Conservation (phyloP, 2,888 invertebrate species). For the Pilophorus perplexus region DNA sequence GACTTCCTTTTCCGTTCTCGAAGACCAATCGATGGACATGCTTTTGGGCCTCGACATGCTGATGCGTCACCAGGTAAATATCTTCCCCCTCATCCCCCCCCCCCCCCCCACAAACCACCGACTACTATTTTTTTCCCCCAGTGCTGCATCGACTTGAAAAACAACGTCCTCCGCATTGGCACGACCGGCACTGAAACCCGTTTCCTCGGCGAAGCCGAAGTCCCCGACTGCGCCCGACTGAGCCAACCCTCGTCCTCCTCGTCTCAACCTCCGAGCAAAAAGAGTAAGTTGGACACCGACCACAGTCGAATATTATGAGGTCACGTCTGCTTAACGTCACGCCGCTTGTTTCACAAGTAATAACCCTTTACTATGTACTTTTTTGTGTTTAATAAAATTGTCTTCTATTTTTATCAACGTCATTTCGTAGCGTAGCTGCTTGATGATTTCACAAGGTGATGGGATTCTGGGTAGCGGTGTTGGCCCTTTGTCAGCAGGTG, state of each 20-base stretch:
- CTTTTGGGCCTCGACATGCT: conserved; percentile 95
- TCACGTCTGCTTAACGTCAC: conserved; percentile 12
- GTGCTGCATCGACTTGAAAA: conserved; percentile 89
- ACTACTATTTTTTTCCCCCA: conserved; percentile 51
- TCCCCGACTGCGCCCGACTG: conserved; percentile 81
- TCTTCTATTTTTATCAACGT: background rate
- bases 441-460: too few relatives aligned
- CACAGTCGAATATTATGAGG: conserved; percentile 25
- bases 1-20: conserved; percentile 93
- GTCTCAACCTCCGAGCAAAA: conserved; percentile 27
- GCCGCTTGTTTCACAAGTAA: too few relatives aligned
- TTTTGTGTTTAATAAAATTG: background rate
- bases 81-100: background rate
- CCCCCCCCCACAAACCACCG: background rate
- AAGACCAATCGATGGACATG: conserved; percentile 98
- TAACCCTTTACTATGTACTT: too few relatives aligned
- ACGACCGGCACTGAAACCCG: conserved; percentile 89
- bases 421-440: background rate
- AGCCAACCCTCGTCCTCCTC: conserved; percentile 5
- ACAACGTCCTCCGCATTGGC: conserved; percentile 84
- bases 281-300: conserved; percentile 30
- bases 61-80: conserved; percentile 82
- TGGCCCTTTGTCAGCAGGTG: background rate
- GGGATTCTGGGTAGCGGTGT: too few relatives aligned
- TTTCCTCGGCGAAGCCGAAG: conserved; percentile 77